phyloP scores from a whole-genome alignment of 2,888 invertebrate genomes.

The Autographa gamma region DNA sequence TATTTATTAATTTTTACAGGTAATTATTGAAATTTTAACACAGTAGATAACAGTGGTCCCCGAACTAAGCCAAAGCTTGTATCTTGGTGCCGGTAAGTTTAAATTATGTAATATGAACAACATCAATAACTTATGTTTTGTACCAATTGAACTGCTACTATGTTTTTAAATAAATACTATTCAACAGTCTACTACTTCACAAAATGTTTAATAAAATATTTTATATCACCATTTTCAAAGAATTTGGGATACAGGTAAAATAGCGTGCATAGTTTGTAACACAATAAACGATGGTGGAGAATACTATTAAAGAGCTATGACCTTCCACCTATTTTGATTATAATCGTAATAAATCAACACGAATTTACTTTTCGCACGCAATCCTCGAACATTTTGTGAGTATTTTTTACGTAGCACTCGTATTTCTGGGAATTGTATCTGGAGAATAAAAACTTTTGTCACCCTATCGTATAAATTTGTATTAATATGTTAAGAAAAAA shows the following conservation, averaged over 20 bases:
- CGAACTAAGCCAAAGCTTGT: too few relatives aligned
- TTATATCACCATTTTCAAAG: not conserved
- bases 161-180: too few relatives aligned
- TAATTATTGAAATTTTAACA: too few relatives aligned
- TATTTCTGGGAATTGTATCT: conserved; percentile 21
- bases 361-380: conserved; percentile 52
- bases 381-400: conserved; percentile 34
- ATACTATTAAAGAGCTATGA: conserved; percentile 48
- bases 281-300: conserved; percentile 33
- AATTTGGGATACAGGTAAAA: not conserved
- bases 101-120: too few relatives aligned
- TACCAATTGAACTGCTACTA: too few relatives aligned
- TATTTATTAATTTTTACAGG: too few relatives aligned
- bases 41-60: too few relatives aligned
- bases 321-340: conserved; percentile 45
- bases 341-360: conserved; percentile 58
- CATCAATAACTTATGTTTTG: too few relatives aligned
- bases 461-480: too few relatives aligned
- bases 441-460: not conserved
- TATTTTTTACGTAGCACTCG: conserved; percentile 21
- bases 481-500: too few relatives aligned
- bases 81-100: too few relatives aligned
- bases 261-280: conserved; percentile 22
- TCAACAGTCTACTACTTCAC: not conserved
- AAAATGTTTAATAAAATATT: not conserved